Conservation (phyloP, 1,140 invertebrate genomes). For the Acyrthosiphon pisum region DNA sequence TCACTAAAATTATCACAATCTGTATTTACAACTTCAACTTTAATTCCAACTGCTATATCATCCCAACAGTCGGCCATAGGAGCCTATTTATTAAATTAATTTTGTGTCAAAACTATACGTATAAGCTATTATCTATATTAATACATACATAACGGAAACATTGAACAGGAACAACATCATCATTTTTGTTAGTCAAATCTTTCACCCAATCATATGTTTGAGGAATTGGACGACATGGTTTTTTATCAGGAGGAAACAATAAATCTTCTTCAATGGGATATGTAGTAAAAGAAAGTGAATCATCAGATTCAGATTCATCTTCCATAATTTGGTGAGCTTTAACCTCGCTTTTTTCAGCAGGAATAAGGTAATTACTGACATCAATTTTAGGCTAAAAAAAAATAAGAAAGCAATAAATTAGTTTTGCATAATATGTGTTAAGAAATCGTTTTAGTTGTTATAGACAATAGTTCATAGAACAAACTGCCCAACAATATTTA, state of each 20-base stretch:
- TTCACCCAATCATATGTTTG: conserved; percentile 84
- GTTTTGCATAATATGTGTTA: neutral
- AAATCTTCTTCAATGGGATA: conserved; percentile 57
- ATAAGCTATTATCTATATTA: neutral
- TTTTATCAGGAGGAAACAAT: conserved; percentile 62
- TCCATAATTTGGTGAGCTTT: neutral
- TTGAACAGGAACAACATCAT: conserved; percentile 85
- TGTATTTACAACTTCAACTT: conserved; percentile 92
- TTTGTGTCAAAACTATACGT: neutral
- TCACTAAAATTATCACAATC: conserved; percentile 83
- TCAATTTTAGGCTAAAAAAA: conserved; percentile 23
- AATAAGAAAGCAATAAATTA: neutral
- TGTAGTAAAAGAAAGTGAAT: conserved; percentile 55
- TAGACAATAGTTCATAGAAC: conserved; percentile 6
- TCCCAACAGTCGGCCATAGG: conserved; percentile 93
- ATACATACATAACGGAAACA: conserved; percentile 83
- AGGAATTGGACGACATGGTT: conserved; percentile 69
- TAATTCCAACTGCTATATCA: conserved; percentile 91
- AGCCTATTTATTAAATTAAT: conserved; percentile 66
- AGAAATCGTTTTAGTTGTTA: neutral
- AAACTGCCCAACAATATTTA: neutral
- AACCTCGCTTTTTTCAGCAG: neutral
- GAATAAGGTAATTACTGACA: neutral
- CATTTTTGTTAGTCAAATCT: conserved; percentile 76
- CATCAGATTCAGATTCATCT: neutral